phyloP scores from a whole-genome alignment of 2,888 invertebrate genomes.

The Leptopilina myrica region DNA sequence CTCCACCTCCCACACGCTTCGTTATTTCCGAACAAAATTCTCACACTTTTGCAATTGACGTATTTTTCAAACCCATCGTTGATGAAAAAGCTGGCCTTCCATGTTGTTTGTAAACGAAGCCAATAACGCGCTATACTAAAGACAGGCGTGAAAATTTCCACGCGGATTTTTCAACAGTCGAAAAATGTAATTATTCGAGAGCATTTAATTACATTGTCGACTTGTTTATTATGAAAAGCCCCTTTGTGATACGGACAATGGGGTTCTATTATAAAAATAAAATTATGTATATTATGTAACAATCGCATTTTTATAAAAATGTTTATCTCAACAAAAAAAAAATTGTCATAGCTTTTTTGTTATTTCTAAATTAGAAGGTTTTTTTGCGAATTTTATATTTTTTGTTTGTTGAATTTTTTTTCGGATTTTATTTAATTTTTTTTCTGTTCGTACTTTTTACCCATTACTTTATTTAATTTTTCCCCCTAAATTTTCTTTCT shows the following conservation, averaged over 20 bases:
- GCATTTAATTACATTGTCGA: constrained; percentile 20
- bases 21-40: constrained; percentile 38
- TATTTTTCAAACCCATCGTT: constrained; percentile 7
- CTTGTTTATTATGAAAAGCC: constrained; percentile 19
- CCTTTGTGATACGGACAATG: constrained; percentile 5
- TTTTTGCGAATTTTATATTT: too few relatives aligned
- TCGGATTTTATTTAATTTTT: too few relatives aligned
- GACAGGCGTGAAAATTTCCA: constrained; percentile 33
- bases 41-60: constrained; percentile 37
- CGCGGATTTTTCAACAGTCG: constrained; percentile 34
- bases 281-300: constrained; percentile 17
- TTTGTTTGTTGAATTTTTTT: too few relatives aligned
- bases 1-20: not conserved
- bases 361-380: too few relatives aligned
- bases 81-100: constrained; percentile 30
- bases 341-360: too few relatives aligned
- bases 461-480: too few relatives aligned
- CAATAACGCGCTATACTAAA: constrained; percentile 20
- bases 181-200: constrained; percentile 29
- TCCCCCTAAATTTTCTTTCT: too few relatives aligned
- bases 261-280: constrained; percentile 5
- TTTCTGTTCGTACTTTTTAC: too few relatives aligned
- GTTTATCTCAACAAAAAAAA: too few relatives aligned
- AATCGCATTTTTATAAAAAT: not conserved
- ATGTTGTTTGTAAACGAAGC: constrained; percentile 40